Conservation (phyloP, 2,888 invertebrate genomes). For the Parnassius apollo region DNA sequence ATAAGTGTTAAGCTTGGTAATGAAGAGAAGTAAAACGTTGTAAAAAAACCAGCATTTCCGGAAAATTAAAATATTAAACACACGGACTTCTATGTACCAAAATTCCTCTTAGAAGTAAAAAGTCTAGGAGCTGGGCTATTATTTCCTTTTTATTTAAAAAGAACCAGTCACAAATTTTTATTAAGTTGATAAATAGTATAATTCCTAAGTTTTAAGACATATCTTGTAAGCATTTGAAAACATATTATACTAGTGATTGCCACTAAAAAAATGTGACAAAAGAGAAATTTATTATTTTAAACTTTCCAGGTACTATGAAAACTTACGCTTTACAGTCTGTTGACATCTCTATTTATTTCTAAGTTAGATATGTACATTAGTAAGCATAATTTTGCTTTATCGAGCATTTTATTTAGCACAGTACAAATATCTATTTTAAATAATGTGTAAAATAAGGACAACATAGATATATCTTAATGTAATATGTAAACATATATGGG, state of each 20-base stretch:
- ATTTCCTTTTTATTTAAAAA: too few relatives aligned
- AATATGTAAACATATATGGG: slow-evolving; percentile 3
- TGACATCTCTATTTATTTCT: not conserved
- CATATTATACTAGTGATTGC: too few relatives aligned
- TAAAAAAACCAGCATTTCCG: too few relatives aligned
- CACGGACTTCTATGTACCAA: too few relatives aligned
- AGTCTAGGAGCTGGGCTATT: too few relatives aligned
- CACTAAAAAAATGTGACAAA: too few relatives aligned
- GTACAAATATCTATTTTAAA: slow-evolving; percentile 23
- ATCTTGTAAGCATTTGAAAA: too few relatives aligned
- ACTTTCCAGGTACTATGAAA: not conserved
- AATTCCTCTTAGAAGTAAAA: too few relatives aligned
- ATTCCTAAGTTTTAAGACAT: too few relatives aligned
- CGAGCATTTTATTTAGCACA: slow-evolving; percentile 21
- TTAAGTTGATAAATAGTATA: not conserved
- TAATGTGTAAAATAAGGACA: slow-evolving; percentile 2
- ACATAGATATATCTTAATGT: not conserved
- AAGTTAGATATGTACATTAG: slow-evolving; percentile 1
- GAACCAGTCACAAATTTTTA: slow-evolving; percentile 10
- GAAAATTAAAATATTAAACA: too few relatives aligned
- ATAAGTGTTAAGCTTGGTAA: too few relatives aligned
- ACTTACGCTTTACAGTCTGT: not conserved
- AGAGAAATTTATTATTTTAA: not conserved
- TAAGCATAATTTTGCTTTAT: slow-evolving; percentile 19
- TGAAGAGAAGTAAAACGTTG: too few relatives aligned